These are phyloP conservation scores for Erebia aethiops DNA, from an alignment of 2,888 invertebrate genomes.

Conservation along the genomic window DNA sequence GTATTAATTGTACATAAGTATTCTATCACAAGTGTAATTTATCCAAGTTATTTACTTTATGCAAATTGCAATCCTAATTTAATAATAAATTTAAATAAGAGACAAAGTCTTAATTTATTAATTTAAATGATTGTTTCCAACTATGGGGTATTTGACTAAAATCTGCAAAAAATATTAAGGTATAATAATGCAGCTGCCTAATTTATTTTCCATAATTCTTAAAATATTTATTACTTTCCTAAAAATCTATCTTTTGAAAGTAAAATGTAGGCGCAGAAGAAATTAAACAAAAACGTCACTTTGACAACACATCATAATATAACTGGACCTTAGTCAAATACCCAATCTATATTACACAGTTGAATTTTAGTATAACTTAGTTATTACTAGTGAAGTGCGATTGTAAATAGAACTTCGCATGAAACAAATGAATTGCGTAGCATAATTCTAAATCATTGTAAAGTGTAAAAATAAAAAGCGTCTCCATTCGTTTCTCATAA, in stretches of 20 bases:
- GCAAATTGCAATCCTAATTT: neutral
- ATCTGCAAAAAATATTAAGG: neutral
- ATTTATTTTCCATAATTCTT: too few relatives aligned
- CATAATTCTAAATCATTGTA: slow-evolving; percentile 79
- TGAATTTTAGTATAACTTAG: neutral
- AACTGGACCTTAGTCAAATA: slow-evolving; percentile 1
- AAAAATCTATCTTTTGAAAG: too few relatives aligned
- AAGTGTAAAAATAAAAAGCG: slow-evolving; percentile 73
- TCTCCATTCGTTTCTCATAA: slow-evolving; percentile 24
- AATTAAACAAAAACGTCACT: too few relatives aligned
- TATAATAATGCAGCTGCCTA: too few relatives aligned
- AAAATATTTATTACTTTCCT: too few relatives aligned
- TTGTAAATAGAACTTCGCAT: slow-evolving; percentile 36
- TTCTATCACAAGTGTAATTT: neutral
- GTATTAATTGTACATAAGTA: slow-evolving; percentile 1
- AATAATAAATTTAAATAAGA: neutral
- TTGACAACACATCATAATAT: too few relatives aligned
- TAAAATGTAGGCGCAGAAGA: too few relatives aligned
- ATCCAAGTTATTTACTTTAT: neutral
- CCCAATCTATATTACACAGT: neutral
- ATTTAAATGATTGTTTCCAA: neutral
- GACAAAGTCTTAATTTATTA: neutral
- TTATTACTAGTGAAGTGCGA: slow-evolving; percentile 26
- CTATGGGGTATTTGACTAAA: slow-evolving; percentile 5
- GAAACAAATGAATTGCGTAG: slow-evolving; percentile 65